Base-by-base conservation (phyloP, 2,113 vertebrate species). In the Setophaga petechia region DNA sequence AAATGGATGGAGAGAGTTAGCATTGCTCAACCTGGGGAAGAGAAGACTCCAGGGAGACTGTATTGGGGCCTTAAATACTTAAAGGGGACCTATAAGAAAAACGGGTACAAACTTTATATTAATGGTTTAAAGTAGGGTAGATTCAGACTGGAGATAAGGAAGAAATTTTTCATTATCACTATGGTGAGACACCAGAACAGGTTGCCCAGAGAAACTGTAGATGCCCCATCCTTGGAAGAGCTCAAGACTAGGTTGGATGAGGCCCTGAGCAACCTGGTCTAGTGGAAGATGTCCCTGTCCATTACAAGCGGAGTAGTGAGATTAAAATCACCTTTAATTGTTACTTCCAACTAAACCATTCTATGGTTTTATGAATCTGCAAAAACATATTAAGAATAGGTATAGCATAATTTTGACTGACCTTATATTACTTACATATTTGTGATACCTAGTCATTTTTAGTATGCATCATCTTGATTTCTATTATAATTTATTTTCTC, bases 21-120 rank as follows among this genome's bases (percentile, higher is more conserved):
- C 0, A 0, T 24, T 39, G 11, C 10, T 78, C 28, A 41, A 1
- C 18, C 7, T 43, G 12, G 22, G 23, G 4, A 66, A 47, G 16
- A 59, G 14, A 66, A 81, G 18, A 10, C 24, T 84, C 33, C 4
- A 57, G 9, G 18, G 24, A 83, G 12, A 62, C 9, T 8, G 44
- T 33, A 41, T 0, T 31, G 9, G 1, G 3, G 4, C 11, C n/a
- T 73, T 58, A 19, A 58, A 27, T 68, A 63, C 13, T 24, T 33
- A 25, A 68, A 78, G 8, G 8, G 3, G 9, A 4, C 8, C 17
- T 47, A 2, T 28, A 37, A 25, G 63, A 71, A 71, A 75, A 69
- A 46, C 11, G 16, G 11, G 11, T 16, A n/a, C 27, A 43, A 46
- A 62, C 4, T 55, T 55, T 16, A 35, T 23, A 69, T 14, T 16